These are phyloP conservation scores for Benitochromis conjunctus DNA, from an alignment of 2,113 vertebrate genomes.

Conservation along the genomic window DNA sequence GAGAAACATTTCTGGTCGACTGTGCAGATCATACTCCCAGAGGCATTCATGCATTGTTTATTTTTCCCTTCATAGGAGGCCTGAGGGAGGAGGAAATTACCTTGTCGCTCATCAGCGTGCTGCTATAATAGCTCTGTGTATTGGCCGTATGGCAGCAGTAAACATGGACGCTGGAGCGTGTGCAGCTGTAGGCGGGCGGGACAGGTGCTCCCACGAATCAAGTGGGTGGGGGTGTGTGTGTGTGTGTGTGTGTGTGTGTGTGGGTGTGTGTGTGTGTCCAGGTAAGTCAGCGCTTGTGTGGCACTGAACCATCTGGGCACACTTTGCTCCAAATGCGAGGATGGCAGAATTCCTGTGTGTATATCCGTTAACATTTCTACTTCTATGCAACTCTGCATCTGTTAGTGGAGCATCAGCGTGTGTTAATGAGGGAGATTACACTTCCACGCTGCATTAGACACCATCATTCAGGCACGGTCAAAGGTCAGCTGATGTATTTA, in stretches of 20 bases:
- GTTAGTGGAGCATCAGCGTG: neutral
- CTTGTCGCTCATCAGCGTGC: conserved; percentile 13
- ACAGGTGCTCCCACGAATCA: conserved; percentile 18
- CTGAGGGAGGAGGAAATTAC: conserved; percentile 37
- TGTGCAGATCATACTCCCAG: neutral
- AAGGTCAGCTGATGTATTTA: conserved; percentile 13
- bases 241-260: neutral
- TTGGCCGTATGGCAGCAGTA: conserved; percentile 22
- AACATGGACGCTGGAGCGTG: neutral
- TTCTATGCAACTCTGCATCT: neutral
- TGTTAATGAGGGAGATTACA: neutral
- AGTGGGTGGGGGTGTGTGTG: neutral
- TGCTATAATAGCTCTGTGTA: conserved; percentile 1
- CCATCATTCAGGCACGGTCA: neutral
- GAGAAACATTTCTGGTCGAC: neutral
- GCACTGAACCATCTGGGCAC: neutral
- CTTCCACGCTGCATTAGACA: neutral
- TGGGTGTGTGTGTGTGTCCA: neutral
- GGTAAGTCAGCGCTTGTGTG: neutral
- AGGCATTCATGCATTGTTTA: conserved; percentile 20
- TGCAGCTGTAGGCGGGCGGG: neutral
- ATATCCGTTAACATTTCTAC: neutral
- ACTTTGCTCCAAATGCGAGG: neutral
- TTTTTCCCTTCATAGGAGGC: neutral
- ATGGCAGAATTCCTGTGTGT: neutral